phyloP scores from a whole-genome alignment of 2,888 invertebrate genomes.

The Amphiduros pacificus region DNA sequence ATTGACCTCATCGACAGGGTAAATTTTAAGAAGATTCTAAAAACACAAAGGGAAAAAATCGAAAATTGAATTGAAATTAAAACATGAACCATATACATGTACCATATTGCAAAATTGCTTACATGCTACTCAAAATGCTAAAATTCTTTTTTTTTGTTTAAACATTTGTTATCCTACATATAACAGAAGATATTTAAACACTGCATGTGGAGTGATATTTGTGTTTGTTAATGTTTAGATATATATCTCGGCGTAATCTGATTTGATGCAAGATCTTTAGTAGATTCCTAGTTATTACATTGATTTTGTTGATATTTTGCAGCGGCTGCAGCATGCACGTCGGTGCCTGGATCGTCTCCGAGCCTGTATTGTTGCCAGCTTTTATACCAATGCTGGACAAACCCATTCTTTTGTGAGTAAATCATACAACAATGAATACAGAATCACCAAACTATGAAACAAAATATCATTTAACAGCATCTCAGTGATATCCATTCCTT shows the following conservation, averaged over 20 bases:
- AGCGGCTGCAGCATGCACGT: constrained; percentile 46
- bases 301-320: constrained; percentile 14
- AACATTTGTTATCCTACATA: neutral
- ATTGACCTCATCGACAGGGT: constrained; percentile 70
- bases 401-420: neutral
- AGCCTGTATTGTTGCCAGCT: constrained; percentile 53
- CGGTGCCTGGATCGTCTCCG: constrained; percentile 49
- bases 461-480: neutral
- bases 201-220: too few species aligned
- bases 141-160: neutral
- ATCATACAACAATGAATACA: neutral
- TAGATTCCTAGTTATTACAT: neutral
- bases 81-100: too few species aligned
- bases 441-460: neutral
- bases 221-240: too few species aligned
- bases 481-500: neutral
- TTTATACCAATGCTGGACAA: constrained; percentile 39
- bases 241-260: too few species aligned
- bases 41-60: neutral
- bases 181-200: too few species aligned
- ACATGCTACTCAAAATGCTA: too few species aligned
- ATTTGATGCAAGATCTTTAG: too few species aligned
- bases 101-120: too few species aligned
- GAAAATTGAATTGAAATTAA: too few species aligned
- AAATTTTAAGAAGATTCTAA: too few species aligned